Conservation (phyloP, 2,113 vertebrate species). For the Taxidea taxus region DNA sequence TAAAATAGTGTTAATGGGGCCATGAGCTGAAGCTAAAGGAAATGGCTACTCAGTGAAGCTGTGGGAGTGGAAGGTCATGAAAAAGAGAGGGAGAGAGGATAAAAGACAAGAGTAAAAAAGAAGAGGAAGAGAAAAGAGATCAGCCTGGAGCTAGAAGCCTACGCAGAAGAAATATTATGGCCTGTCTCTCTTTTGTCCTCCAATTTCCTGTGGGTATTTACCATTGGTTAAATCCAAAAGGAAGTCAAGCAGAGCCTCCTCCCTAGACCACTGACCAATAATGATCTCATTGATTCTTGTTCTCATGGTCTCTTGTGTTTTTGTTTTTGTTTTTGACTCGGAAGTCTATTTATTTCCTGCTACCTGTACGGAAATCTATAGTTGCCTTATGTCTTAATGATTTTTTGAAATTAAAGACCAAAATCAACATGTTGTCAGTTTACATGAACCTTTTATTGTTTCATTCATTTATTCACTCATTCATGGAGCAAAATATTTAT, state of each 20-base stretch:
- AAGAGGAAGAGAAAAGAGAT: not conserved
- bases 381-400: not conserved
- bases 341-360: not conserved
- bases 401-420: not conserved
- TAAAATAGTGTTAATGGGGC: not conserved
- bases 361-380: not conserved
- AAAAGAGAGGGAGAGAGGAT: not conserved
- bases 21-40: not conserved
- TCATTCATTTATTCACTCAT: not conserved
- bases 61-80: not conserved
- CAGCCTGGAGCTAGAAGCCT: not conserved
- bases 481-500: not conserved
- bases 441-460: not conserved
- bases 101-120: too few species aligned
- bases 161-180: not conserved
- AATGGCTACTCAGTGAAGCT: not conserved
- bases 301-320: not conserved
- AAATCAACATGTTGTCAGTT: slow-evolving; percentile 1
- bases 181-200: not conserved
- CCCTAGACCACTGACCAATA: not conserved
- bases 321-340: not conserved
- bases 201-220: not conserved
- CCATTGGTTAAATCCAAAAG: not conserved
- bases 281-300: not conserved
- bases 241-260: not conserved